Conservation (phyloP, 2,113 vertebrate species). For the Pygoscelis antarcticus region DNA sequence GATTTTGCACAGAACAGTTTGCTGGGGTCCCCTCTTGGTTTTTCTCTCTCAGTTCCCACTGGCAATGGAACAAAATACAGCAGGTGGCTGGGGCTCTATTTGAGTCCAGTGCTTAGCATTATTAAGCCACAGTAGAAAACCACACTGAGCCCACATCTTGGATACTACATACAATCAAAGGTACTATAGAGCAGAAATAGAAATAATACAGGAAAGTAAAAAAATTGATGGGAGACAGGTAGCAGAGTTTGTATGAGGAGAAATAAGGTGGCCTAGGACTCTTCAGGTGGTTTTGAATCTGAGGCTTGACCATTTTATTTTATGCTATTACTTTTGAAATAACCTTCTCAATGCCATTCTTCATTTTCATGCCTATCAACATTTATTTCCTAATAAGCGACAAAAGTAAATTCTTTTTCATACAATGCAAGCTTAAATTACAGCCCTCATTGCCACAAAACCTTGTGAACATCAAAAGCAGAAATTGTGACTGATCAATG, state of each 20-base stretch:
- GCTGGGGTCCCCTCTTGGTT: not conserved
- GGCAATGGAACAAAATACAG: not conserved
- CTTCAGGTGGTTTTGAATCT: not conserved
- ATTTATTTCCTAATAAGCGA: not conserved
- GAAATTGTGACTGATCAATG: not conserved
- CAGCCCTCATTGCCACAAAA: not conserved
- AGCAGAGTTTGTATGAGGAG: not conserved
- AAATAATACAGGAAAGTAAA: not conserved
- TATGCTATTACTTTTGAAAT: not conserved
- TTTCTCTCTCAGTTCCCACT: not conserved
- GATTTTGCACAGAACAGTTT: not conserved
- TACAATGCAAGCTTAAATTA: not conserved
- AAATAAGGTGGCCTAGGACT: not conserved
- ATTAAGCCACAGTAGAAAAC: not conserved
- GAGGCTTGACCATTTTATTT: not conserved
- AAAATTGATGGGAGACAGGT: not conserved
- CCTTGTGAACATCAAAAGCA: not conserved
- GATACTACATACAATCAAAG: not conserved
- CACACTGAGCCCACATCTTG: not conserved
- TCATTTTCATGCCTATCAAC: not conserved
- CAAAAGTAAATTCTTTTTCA: not conserved
- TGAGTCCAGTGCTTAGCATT: not conserved
- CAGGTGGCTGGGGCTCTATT: not conserved
- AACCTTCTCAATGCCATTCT: not conserved
- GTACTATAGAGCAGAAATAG: not conserved